Percentiles rank a stretch among this genome's conserved stretches.
These are phyloP conservation scores for Nasonia oneida DNA, from an alignment of 2,888 invertebrate species.

Conservation along the genomic window DNA sequence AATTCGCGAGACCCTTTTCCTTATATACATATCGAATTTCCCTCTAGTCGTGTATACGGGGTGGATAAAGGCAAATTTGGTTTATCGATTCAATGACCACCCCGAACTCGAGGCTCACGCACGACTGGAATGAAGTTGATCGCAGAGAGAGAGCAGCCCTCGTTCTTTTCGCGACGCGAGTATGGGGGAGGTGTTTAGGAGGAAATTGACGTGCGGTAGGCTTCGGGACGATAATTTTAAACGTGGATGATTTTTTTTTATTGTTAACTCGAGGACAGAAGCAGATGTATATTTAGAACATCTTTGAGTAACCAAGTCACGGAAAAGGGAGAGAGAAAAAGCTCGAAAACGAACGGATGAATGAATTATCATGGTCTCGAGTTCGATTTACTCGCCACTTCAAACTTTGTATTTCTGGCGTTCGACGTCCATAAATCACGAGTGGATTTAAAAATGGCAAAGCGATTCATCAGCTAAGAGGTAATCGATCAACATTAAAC, in stretches of 20 bases:
- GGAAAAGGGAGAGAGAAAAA: not conserved
- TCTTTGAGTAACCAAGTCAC: not conserved
- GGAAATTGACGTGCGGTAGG: not conserved
- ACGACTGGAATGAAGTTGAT: slow-evolving; percentile 26
- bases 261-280: not conserved
- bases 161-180: slow-evolving; percentile 10
- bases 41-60: not conserved
- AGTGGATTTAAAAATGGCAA: slow-evolving; percentile 1
- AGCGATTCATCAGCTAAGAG: not conserved
- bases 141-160: not conserved
- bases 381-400: not conserved
- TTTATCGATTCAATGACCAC: slow-evolving; percentile 53
- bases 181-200: not conserved
- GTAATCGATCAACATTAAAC: not conserved
- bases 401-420: not conserved
- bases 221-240: too few species aligned
- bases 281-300: not conserved
- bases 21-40: slow-evolving; percentile 20
- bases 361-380: not conserved
- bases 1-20: slow-evolving; percentile 31
- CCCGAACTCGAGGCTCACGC: not conserved
- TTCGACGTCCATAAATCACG: not conserved
- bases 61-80: slow-evolving; percentile 53
- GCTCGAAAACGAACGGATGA: not conserved
- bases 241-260: not conserved